Base-by-base conservation (phyloP, 2,888 invertebrate species). In the Pristionchus fissidentatus region DNA sequence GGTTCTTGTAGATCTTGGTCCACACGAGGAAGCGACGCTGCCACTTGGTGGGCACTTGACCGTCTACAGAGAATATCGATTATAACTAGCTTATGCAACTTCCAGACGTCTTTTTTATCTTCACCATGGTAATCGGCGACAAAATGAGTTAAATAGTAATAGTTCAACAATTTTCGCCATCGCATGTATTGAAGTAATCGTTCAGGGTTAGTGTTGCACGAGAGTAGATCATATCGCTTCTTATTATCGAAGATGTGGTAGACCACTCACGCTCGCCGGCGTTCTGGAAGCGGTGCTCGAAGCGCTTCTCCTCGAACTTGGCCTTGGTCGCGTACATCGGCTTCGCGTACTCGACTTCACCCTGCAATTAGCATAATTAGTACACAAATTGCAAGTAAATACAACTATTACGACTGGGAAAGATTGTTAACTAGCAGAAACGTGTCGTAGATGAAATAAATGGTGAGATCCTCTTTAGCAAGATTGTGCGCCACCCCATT, bases 1-100 rank as follows among this genome's bases (percentile, higher is more conserved):
- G 83, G 32, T 84, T 86, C 29, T 85, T 84, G 85, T 88, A 90
- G 57, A 90, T 78, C 57, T 86, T 85, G 15, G 90, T 90, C 77
- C 88, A 80, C 13, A 90, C 89, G 32, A 90, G 85, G 57, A 90
- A 89, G 26, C 86, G 85, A n/a, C 85, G 84, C 83, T 90, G 90
- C 86, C 86, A 84, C 49, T 83, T 83, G 7, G 90, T 89, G 46
- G 90, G 90, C 10, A 83, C 80, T 19, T 87, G 85, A 77, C 89
- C 88, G 26, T 73, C 73, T 46, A 52, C 83, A 79, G 49, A 26
- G 32, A 10, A 26, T 22, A 8, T 2, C 22, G 41, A n/a, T 41
- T 8, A 70, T 38, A 35, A 41, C 4, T 41, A n/a, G 41, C 10
- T 41, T 70, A 70, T 41, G n/a, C n/a, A n/a, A n/a, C n/a, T 70